Percentiles rank a stretch among this genome's conserved stretches.
These are phyloP conservation scores for Drosophila simulans DNA, from an alignment of 1,140 invertebrate species.

Conservation along the genomic window DNA sequence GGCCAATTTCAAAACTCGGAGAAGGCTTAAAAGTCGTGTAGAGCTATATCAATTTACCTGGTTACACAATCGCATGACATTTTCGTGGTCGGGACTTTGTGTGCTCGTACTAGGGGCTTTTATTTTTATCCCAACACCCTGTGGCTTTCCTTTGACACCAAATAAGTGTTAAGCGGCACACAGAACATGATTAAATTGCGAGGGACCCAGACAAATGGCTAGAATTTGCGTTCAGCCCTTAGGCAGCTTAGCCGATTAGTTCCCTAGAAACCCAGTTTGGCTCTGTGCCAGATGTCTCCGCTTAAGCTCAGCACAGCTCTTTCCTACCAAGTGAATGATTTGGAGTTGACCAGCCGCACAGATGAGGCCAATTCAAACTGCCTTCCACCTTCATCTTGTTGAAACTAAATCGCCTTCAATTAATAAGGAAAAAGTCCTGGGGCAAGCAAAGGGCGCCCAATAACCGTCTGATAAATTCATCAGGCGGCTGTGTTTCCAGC, in stretches of 20 bases:
- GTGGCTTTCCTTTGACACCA: conserved; percentile 32
- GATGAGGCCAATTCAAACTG: conserved; percentile 18
- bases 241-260: conserved; percentile 31
- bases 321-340: conserved; percentile 8
- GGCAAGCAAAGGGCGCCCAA: conserved; percentile 7
- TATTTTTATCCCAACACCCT: conserved; percentile 11
- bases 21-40: conserved; percentile 31
- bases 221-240: neutral
- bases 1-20: conserved; percentile 6
- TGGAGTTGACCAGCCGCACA: conserved; percentile 15
- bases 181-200: conserved; percentile 15
- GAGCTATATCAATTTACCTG: conserved; percentile 19
- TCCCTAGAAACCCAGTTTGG: conserved; percentile 7
- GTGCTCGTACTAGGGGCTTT: neutral
- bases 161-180: conserved; percentile 28
- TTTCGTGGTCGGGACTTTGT: neutral
- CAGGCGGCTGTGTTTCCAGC: conserved; percentile 15
- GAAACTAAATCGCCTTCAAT: conserved; percentile 35
- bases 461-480: conserved; percentile 48
- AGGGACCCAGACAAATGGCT: conserved; percentile 3
- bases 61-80: conserved; percentile 21
- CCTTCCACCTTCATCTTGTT: neutral
- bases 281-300: conserved; percentile 15
- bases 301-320: neutral
- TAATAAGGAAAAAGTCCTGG: conserved; percentile 39